Evolutionary conservation across 2,113 vertebrate species (phyloP).

Genomic region (Protobothrops flavoviridis): DNA sequence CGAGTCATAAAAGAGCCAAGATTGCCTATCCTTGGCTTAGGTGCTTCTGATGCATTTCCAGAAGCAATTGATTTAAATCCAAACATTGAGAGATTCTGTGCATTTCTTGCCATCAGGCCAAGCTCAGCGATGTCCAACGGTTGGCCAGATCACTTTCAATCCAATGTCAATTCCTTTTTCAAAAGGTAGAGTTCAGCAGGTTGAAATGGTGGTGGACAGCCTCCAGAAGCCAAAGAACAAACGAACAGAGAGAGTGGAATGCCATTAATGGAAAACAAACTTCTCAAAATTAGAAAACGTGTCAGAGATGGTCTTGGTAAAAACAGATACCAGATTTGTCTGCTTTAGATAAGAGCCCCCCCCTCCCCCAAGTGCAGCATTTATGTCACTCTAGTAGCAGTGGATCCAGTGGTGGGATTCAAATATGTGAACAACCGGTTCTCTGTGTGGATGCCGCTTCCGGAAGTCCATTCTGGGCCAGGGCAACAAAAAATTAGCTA

Average conservation of each 20-base stretch:
- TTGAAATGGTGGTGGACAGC: neutral
- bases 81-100: neutral
- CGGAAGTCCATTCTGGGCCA: too few species aligned
- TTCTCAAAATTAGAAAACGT: neutral
- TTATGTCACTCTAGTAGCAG: neutral
- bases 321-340: neutral
- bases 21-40: too few species aligned
- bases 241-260: neutral
- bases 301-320: neutral
- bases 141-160: slow-evolving; percentile 24
- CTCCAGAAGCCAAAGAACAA: slow-evolving; percentile 2
- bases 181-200: slow-evolving; percentile 33
- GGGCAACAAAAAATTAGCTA: too few species aligned
- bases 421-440: too few species aligned
- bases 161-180: slow-evolving; percentile 40
- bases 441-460: too few species aligned
- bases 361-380: neutral
- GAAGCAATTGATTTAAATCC: neutral
- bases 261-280: neutral
- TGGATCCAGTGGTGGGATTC: too few species aligned
- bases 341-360: neutral
- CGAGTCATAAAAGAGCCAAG: too few species aligned
- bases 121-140: neutral
- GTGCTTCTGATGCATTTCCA: neutral
- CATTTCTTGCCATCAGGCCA: slow-evolving; percentile 12